Evolutionary conservation across 2,888 invertebrate species (phyloP), one percentile per base, ranked within the genome.

Genomic region (Pachydiplax longipennis): DNA sequence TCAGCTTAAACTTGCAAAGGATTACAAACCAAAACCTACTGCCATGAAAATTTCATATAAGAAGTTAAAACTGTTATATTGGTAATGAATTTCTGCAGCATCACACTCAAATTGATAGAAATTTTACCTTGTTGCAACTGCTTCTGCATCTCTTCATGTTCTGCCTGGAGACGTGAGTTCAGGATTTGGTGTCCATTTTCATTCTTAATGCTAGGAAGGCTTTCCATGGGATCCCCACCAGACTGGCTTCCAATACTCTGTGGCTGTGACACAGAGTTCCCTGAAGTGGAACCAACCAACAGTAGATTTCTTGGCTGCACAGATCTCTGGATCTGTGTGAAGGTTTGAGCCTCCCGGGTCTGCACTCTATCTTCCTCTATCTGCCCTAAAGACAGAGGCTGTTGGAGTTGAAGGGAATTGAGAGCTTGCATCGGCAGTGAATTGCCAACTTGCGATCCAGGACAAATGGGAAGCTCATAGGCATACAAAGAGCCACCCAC

Each of bases 381-480:
- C 35, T 92, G 92, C 40, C 92, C 92, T 80, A 92, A 91, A 90
- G 92, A 92, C 81, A 91, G 91, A 58, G 92, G 91, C 90, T 91
- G 91, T 31, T 94, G 92, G 94, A 94, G 92, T 93, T 93, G 91
- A 93, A 93, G 92, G 93, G 92, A 90, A 82, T 90, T 91, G 81
- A 91, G 81, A 73, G 87, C 91, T 65, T 37, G 44, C 37, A 90
- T 73, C 35, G 91, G 80, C 81, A 91, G 40, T 31, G 35, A 90
- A 82, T 87, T 35, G 44, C 37, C 65, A 83, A 92, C 58, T 58
- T n/a, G 53, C 92, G 93, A 91, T 91, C 92, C 91, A 92, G 92
- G 13, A 91, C 91, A 93, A 93, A 94, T 94, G 90, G 96, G 96
- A 92, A 97, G 93, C 94, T 98, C 96, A 94, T 97, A 97, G 15